These are phyloP conservation scores for Campylomormyrus numenius DNA, from an alignment of 2,113 vertebrate genomes.

Conservation along the genomic window DNA sequence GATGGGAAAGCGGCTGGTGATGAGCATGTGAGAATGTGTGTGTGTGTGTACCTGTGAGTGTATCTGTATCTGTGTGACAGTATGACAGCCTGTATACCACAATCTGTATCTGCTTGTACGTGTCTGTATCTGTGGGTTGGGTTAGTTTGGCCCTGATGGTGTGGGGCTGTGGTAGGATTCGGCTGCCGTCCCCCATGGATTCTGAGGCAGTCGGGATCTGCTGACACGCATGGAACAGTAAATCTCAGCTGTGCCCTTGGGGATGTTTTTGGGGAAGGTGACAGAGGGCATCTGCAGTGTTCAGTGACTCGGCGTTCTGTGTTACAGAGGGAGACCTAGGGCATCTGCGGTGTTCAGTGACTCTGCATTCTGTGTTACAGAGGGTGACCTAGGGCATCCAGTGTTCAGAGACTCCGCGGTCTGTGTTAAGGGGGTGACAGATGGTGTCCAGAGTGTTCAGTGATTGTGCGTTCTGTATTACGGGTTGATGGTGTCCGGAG, in stretches of 20 bases:
- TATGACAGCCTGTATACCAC: no score
- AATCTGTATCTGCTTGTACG: no score
- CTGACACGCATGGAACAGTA: neutral
- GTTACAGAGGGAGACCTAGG: neutral
- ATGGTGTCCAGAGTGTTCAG: neutral
- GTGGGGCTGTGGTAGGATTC: neutral
- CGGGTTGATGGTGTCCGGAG: neutral
- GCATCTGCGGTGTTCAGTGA: neutral
- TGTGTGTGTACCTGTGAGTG: neutral
- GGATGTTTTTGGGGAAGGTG: neutral
- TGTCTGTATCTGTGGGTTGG: neutral
- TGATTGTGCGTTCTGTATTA: no score
- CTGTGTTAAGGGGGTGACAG: neutral
- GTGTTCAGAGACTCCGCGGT: neutral
- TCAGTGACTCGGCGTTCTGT: neutral
- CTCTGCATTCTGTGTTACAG: neutral
- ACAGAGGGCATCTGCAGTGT: neutral
- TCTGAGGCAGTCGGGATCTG: neutral
- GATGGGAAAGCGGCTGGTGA: neutral
- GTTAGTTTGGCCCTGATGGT: neutral
- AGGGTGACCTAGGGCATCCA: neutral
- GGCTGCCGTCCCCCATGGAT: neutral
- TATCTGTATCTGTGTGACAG: constrained; percentile 18
- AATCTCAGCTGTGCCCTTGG: neutral
- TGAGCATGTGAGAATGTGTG: neutral